Base-by-base conservation (phyloP, 2,113 vertebrate species). In the Cephalopholis sonnerati region DNA sequence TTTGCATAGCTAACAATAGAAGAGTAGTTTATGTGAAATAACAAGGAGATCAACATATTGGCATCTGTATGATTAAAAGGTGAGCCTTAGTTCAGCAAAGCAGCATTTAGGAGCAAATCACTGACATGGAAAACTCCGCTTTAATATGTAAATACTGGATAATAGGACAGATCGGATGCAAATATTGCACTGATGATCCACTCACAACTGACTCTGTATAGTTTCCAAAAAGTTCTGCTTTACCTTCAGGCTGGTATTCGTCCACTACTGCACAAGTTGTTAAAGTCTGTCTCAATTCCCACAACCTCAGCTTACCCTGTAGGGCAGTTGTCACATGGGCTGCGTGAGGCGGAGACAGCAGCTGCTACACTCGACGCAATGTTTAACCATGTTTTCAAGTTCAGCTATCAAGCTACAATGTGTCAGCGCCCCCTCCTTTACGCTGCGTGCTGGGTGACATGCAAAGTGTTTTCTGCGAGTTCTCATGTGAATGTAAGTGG, bases 201-300 rank as follows among this genome's bases (percentile, higher is more conserved):
- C n/a, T 27, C 1, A 27, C 24, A 55, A 17, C 1, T 25, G 3
- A 4, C 4, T 6, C 8, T 17, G 18, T n/a, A 32, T n/a, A 1
- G 3, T 20, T 63, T 68, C 9, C 0, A 55, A 41, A 81, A 79
- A 8, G 11, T 50, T 61, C 69, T 11, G 4, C 3, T 67, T 81
- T 82, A 90, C 86, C 86, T 86, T 57, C 36, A 24, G 24, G 1
- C 0, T 13, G 3, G 10, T 27, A 5, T 18, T 69, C 18, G 2
- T 0, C 0, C 16, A n/a, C 3, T 4, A 11, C 27, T 27, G 22
- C 25, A 50, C 16, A 5, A 27, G 16, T 22, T 25, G 41, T n/a
- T 62, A 20, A 25, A 9, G 6, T 46, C 18, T 13, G 15, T 46
- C 9, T 3, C 2, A 24, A 13, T 18, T 25, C 4, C 22, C 17